phyloP scores from a whole-genome alignment of 1,140 invertebrate genomes.

The Chrysopa pallens region DNA sequence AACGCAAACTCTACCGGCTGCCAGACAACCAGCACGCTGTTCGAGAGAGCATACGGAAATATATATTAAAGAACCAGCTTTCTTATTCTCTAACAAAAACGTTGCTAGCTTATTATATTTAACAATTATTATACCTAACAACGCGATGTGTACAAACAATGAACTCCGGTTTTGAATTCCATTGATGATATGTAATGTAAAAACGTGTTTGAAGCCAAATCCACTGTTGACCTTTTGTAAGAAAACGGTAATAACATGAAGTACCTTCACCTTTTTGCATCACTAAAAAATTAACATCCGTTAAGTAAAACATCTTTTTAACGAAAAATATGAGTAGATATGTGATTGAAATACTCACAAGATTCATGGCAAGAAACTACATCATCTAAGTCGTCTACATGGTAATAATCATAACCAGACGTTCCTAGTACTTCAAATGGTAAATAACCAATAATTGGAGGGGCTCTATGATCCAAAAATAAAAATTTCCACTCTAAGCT shows the following conservation, averaged over 20 bases:
- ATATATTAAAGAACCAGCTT: no score
- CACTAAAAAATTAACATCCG: conserved; percentile 31
- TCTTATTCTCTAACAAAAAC: no score
- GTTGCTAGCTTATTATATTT: no score
- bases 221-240: conserved; percentile 94
- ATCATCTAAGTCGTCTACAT: conserved; percentile 82
- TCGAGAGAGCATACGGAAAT: conserved; percentile 1
- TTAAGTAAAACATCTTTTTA: neutral
- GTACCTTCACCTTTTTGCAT: conserved; percentile 87
- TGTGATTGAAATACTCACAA: conserved; percentile 33
- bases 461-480: conserved; percentile 81
- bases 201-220: conserved; percentile 88
- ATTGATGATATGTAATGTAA: conserved; percentile 88
- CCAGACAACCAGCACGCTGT: neutral
- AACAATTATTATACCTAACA: conserved; percentile 58
- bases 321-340: neutral
- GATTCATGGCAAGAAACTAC: conserved; percentile 76
- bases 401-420: conserved; percentile 91
- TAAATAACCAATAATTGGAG: conserved; percentile 85
- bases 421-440: conserved; percentile 90
- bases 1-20: neutral
- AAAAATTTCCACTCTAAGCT: conserved; percentile 94
- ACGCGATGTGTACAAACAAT: conserved; percentile 88
- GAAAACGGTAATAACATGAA: conserved; percentile 81
- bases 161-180: conserved; percentile 91